Evolutionary conservation across 2,797 vertebrate genomes (phyloP).

Genomic region (Falco concolor): DNA sequence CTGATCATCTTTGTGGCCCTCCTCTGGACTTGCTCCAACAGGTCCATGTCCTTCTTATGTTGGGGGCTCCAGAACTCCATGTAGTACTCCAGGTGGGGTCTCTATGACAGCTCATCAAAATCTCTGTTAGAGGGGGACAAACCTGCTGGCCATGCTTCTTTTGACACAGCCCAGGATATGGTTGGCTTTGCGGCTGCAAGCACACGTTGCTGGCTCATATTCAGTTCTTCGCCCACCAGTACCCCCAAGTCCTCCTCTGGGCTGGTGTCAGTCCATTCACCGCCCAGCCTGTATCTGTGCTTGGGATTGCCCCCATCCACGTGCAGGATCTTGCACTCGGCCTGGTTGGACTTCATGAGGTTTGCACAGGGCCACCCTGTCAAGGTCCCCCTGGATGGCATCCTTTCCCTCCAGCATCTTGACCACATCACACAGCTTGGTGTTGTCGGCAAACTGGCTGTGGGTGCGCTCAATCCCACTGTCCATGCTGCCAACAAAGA

Average conservation of each 20-base stretch:
- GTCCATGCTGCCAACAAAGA: background rate
- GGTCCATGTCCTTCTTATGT: background rate
- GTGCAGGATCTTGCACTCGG: background rate
- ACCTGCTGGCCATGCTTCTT: background rate
- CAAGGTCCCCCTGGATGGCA: background rate
- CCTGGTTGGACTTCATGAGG: background rate
- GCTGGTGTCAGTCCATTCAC: background rate
- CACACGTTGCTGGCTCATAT: background rate
- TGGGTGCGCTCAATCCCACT: background rate
- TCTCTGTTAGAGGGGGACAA: background rate
- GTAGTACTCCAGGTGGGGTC: background rate
- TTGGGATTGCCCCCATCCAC: background rate
- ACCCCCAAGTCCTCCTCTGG: background rate
- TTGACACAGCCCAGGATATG: background rate
- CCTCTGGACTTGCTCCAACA: background rate
- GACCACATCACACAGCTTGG: no score
- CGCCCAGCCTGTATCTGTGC: background rate
- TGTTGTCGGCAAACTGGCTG: background rate
- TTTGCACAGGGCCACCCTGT: background rate
- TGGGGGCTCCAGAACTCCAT: background rate
- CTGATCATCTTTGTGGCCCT: background rate
- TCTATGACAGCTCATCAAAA: background rate
- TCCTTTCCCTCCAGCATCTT: background rate
- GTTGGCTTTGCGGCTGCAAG: background rate
- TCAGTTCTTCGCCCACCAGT: background rate